Conservation (phyloP, 2,888 invertebrate species). For the Sminthurinus aureus region DNA sequence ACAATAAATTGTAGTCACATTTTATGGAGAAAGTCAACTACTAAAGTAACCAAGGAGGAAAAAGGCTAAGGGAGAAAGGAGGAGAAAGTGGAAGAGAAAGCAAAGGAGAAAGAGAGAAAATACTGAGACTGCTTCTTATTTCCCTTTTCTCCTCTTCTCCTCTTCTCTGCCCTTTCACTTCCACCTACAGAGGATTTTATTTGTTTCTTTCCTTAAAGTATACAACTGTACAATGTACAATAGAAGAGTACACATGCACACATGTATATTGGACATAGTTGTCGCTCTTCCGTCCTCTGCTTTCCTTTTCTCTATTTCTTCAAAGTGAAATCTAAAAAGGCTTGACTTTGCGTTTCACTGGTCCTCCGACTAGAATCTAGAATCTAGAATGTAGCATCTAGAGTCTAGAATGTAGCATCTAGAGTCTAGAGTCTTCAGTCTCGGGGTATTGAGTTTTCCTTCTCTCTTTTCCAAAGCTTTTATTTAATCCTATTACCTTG, state of each 20-base stretch:
- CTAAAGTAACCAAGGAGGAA: neutral
- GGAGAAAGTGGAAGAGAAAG: neutral
- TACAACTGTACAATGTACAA: neutral
- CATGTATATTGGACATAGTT: no score
- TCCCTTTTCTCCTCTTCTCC: no score
- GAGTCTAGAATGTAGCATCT: no score
- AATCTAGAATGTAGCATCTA: no score
- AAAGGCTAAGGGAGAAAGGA: neutral
- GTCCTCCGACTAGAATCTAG: neutral
- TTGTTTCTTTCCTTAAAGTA: neutral
- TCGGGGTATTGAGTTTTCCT: neutral
- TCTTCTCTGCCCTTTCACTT: neutral
- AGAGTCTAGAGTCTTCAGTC: no score
- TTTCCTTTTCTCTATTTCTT: neutral
- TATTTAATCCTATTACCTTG: constrained; percentile 22
- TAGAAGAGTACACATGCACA: no score
- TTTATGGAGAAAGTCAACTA: neutral
- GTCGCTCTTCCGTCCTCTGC: neutral
- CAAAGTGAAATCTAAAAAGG: neutral
- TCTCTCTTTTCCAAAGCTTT: neutral
- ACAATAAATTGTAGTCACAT: constrained; percentile 9
- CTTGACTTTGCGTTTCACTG: neutral
- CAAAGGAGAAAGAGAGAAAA: neutral
- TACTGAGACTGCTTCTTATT: neutral
- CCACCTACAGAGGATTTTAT: neutral